phyloP scores from a whole-genome alignment of 2,888 invertebrate species.

The Drosophila longiperda region DNA sequence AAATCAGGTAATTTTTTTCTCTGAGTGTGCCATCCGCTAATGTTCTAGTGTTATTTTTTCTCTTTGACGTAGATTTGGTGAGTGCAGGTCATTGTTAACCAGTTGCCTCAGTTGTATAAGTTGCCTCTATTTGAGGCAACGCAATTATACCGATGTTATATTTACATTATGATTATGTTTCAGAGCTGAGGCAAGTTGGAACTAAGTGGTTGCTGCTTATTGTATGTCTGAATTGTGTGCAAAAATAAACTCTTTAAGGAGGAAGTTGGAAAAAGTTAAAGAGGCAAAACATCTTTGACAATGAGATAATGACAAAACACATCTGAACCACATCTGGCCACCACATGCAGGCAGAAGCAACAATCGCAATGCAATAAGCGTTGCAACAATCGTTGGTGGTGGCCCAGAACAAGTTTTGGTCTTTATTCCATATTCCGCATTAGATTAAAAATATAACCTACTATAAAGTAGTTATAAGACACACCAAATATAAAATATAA shows the following conservation, averaged over 20 bases:
- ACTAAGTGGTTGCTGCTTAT: not conserved
- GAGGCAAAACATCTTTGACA: slow-evolving; percentile 48
- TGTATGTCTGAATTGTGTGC: not conserved
- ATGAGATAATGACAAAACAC: slow-evolving; percentile 59
- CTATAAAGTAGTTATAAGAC: not conserved
- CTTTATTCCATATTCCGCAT: slow-evolving; percentile 3
- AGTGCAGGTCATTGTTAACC: not conserved
- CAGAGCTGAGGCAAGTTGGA: not conserved
- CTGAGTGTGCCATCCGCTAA: not conserved
- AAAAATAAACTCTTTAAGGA: slow-evolving; percentile 22
- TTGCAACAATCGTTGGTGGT: not conserved
- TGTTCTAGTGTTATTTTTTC: not conserved
- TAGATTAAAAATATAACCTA: slow-evolving; percentile 20
- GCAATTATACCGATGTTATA: not conserved
- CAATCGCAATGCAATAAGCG: not conserved
- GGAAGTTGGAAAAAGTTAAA: slow-evolving; percentile 17
- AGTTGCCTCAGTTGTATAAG: not conserved
- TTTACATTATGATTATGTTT: slow-evolving; percentile 1
- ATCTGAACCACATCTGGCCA: slow-evolving; percentile 68
- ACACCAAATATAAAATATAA: not conserved
- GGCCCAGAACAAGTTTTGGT: not conserved
- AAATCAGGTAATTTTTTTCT: not conserved
- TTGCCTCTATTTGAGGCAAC: not conserved
- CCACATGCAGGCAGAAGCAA: slow-evolving; percentile 44
- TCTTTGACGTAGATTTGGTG: not conserved